Evolutionary conservation across 2,888 invertebrate genomes (phyloP), one percentile per base, ranked within the genome.

Genomic region (Hypena proboscidalis): DNA sequence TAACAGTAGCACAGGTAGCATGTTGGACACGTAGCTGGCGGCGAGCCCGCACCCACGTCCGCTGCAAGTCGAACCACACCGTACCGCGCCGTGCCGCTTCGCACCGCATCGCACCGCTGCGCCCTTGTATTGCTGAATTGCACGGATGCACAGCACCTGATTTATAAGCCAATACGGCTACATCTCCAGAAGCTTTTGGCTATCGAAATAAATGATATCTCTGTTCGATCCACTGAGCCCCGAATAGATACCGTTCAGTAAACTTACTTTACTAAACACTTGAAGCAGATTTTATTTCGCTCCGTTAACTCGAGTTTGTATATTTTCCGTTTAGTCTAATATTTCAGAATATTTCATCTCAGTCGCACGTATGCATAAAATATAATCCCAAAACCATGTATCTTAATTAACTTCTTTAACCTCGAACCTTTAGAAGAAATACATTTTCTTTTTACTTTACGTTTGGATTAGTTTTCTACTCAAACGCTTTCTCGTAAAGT

Each of bases 81-180:
- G 14, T 7, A 33, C 52, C 39, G 32, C 26, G 10, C 32, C 29
- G 27, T 30, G 22, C 13, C 10, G 19, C 25, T 5, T 19, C 27
- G 19, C 19, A 2, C 20, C 14, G 22, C 9, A 4, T 26, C 26
- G 6, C 9, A 9, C 21, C 42, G 38, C 48, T 35, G 39, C 49
- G 48, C 41, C 7, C 35, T 38, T 35, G 19, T 42, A 39, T 31
- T 64, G 67, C 67, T 67, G 62, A 62, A 65, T 58, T 59, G 66
- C 62, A 57, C 74, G 69, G 80, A 78, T 68, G 69, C 70, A 61
- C 57, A 59, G 51, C 48, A 62, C 62, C 63, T 80, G 83, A 83
- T 83, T 82, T 84, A 83, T 83, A 72, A 69, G 67, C 71, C 74
- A 77, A 81, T 76, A 77, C 78, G 70, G 67, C 62, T 69, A 64